These are phyloP conservation scores for Carposina sasakii DNA, from an alignment of 1,140 invertebrate genomes.

Conservation along the genomic window DNA sequence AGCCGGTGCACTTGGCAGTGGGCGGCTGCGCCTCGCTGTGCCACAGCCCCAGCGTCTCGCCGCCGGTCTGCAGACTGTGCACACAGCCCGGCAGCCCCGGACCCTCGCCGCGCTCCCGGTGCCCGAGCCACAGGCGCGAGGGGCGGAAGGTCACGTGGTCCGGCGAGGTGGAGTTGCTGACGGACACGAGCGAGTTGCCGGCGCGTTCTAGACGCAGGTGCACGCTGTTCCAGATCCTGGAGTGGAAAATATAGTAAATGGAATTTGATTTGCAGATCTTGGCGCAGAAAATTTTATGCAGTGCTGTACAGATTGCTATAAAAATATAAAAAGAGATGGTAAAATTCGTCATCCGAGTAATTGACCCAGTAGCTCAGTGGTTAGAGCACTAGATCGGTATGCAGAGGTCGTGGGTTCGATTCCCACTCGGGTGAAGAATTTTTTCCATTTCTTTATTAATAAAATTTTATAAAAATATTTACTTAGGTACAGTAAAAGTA, in stretches of 20 bases:
- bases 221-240: conserved; percentile 55
- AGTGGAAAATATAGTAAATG: conserved; percentile 1
- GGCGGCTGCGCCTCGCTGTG: conserved; percentile 79
- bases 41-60: conserved; percentile 88
- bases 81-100: conserved; percentile 82
- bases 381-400: too few relatives aligned
- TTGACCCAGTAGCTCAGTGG: too few relatives aligned
- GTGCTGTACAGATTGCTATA: too few relatives aligned
- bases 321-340: too few relatives aligned
- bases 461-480: too few relatives aligned
- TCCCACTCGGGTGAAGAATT: too few relatives aligned
- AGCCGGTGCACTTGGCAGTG: conserved; percentile 80
- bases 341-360: too few relatives aligned
- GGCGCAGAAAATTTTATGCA: too few relatives aligned
- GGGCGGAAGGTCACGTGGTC: conserved; percentile 27
- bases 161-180: conserved; percentile 34
- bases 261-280: too few relatives aligned
- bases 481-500: too few relatives aligned
- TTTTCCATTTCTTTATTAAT: too few relatives aligned
- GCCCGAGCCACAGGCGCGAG: conserved; percentile 40
- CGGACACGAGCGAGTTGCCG: conserved; percentile 22
- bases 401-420: too few relatives aligned
- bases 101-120: conserved; percentile 46
- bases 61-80: conserved; percentile 84
- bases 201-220: conserved; percentile 45